These are phyloP conservation scores for Enteromius thamalakanensis DNA, from an alignment of 2,797 vertebrate genomes.

Conservation along the genomic window DNA sequence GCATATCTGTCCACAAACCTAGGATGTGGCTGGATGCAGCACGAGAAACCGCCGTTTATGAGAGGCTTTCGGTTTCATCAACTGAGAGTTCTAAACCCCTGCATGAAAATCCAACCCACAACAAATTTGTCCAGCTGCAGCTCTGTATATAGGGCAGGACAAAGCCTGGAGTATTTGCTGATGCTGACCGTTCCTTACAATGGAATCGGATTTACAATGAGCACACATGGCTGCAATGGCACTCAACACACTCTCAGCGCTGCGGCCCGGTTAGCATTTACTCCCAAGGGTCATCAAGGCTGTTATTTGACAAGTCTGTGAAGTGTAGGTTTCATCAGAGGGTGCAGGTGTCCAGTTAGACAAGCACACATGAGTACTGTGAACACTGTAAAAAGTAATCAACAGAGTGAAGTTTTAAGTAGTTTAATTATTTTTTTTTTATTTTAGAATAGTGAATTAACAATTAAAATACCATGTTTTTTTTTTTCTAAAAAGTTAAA, in stretches of 20 bases:
- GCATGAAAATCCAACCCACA: slow-evolving; percentile 36
- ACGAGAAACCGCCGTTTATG: slow-evolving; percentile 33
- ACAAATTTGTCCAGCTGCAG: slow-evolving; percentile 52
- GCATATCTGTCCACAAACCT: neutral
- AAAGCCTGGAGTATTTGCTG: slow-evolving; percentile 57
- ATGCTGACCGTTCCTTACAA: slow-evolving; percentile 50
- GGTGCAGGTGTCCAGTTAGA: neutral
- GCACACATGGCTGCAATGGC: slow-evolving; percentile 20
- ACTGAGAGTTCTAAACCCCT: slow-evolving; percentile 20
- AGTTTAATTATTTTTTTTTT: neutral
- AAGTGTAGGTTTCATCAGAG: slow-evolving; percentile 3
- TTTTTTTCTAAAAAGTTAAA: neutral
- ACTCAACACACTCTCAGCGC: neutral
- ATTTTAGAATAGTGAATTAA: neutral
- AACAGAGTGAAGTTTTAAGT: neutral
- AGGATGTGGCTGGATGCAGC: slow-evolving; percentile 24
- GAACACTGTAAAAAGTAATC: neutral
- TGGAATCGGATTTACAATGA: slow-evolving; percentile 48
- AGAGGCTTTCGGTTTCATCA: slow-evolving; percentile 21
- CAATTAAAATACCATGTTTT: neutral
- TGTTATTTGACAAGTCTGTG: neutral
- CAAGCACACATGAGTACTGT: neutral
- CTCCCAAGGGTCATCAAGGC: slow-evolving; percentile 2
- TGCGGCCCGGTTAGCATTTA: neutral
- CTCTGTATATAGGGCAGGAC: slow-evolving; percentile 32